These are phyloP conservation scores for Candoia aspera DNA, from an alignment of 2,113 vertebrate genomes.

Conservation along the genomic window DNA sequence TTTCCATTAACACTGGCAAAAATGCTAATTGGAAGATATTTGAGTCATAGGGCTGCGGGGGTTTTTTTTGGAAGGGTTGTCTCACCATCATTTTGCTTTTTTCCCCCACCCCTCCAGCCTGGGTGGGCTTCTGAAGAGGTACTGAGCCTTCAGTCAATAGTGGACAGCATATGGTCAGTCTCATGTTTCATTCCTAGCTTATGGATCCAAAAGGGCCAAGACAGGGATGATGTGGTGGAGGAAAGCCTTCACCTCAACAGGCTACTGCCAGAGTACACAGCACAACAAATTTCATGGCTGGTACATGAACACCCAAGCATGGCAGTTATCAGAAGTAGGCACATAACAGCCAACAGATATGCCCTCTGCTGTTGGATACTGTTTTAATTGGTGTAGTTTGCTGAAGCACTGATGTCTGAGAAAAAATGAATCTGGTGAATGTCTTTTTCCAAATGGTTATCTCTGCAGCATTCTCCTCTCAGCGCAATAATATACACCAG, in stretches of 20 bases:
- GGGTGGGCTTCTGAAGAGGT: neutral
- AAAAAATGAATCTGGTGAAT: neutral
- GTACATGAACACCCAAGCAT: neutral
- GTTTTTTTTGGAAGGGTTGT: neutral
- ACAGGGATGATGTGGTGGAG: neutral
- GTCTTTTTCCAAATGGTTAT: neutral
- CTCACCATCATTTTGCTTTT: neutral
- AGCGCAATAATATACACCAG: neutral
- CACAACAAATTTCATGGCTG: neutral
- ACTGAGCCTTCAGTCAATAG: neutral
- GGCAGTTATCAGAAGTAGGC: neutral
- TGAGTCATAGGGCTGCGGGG: neutral
- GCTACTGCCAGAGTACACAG: neutral
- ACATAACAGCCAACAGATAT: neutral
- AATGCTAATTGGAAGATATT: slow-evolving; percentile 1
- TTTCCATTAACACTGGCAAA: neutral
- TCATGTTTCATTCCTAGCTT: neutral
- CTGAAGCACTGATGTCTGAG: neutral
- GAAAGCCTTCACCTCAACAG: neutral
- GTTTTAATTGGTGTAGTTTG: neutral
- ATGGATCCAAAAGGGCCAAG: neutral
- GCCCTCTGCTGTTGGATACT: neutral
- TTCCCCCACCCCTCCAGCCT: neutral
- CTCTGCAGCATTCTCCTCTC: neutral
- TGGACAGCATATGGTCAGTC: neutral